phyloP scores from a whole-genome alignment of 2,113 vertebrate genomes.

The Stigmatopora argus region DNA sequence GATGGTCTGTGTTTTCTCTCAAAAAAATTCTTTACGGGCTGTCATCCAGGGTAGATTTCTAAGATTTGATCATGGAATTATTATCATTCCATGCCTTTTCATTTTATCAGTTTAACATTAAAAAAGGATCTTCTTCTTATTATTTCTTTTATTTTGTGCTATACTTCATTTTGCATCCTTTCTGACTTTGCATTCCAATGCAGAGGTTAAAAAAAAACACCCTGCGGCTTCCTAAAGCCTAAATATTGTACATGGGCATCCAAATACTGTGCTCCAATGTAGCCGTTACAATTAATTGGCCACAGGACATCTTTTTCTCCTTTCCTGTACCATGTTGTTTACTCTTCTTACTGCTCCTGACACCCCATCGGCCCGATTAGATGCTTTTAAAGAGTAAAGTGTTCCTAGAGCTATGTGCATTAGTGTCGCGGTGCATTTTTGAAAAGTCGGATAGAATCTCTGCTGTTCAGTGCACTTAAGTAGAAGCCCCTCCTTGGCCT shows the following conservation, averaged over 20 bases:
- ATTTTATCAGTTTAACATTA: neutral
- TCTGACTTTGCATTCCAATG: slow-evolving; percentile 27
- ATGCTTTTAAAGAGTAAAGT: slow-evolving; percentile 25
- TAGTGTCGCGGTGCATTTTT: slow-evolving; percentile 5
- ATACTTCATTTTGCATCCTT: slow-evolving; percentile 15
- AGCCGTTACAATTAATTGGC: neutral
- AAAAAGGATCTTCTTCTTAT: neutral
- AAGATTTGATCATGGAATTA: slow-evolving; percentile 6
- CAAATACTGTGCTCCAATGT: neutral
- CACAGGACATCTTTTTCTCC: neutral
- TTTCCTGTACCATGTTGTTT: neutral
- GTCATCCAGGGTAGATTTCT: neutral
- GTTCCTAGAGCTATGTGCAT: slow-evolving; percentile 6
- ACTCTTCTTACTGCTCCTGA: neutral
- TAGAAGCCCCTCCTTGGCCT: slow-evolving; percentile 18
- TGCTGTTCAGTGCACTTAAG: slow-evolving; percentile 16
- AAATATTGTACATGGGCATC: neutral
- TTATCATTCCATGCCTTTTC: neutral
- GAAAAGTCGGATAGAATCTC: slow-evolving; percentile 28
- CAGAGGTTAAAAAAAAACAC: slow-evolving; percentile 17
- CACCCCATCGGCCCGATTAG: slow-evolving; percentile 5
- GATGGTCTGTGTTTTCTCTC: slow-evolving; percentile 10
- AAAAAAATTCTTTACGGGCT: slow-evolving; percentile 12
- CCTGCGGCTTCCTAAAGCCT: slow-evolving; percentile 12
- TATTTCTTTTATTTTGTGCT: neutral